These are phyloP conservation scores for Heterotis niloticus DNA, from an alignment of 2,113 vertebrate genomes.

Conservation along the genomic window DNA sequence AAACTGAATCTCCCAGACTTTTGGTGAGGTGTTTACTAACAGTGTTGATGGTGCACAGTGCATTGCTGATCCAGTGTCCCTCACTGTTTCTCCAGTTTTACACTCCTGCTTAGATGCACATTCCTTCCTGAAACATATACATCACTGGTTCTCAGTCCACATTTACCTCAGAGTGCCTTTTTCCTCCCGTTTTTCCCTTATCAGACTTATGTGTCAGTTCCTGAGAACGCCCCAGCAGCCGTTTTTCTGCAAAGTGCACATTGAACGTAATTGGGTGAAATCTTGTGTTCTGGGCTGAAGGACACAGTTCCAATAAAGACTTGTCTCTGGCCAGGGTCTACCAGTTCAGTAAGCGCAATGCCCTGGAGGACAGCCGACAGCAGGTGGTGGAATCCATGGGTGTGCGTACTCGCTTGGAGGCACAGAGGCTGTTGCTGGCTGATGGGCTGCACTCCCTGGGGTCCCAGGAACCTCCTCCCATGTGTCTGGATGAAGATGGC, in stretches of 20 bases:
- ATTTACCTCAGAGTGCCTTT: too few species aligned
- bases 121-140: too few species aligned
- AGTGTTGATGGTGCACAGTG: not conserved
- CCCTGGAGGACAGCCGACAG: conserved; percentile 76
- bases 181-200: too few species aligned
- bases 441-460: conserved; percentile 72
- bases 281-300: too few species aligned
- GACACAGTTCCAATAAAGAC: not conserved
- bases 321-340: conserved; percentile 65
- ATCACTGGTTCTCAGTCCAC: too few species aligned
- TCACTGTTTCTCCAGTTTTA: too few species aligned
- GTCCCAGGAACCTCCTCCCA: conserved; percentile 58
- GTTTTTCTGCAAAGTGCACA: not conserved
- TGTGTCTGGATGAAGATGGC: conserved; percentile 68
- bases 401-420: conserved; percentile 73
- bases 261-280: too few species aligned
- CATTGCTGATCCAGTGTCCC: too few species aligned
- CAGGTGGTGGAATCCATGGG: conserved; percentile 75
- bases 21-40: not conserved
- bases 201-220: too few species aligned
- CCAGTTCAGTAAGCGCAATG: conserved; percentile 79
- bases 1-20: conserved; percentile 15
- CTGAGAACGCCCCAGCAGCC: not conserved
- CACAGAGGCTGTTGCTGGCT: conserved; percentile 73
- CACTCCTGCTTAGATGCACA: too few species aligned